Base-by-base conservation (phyloP, 2,888 invertebrate species). In the Euproctis similis region DNA sequence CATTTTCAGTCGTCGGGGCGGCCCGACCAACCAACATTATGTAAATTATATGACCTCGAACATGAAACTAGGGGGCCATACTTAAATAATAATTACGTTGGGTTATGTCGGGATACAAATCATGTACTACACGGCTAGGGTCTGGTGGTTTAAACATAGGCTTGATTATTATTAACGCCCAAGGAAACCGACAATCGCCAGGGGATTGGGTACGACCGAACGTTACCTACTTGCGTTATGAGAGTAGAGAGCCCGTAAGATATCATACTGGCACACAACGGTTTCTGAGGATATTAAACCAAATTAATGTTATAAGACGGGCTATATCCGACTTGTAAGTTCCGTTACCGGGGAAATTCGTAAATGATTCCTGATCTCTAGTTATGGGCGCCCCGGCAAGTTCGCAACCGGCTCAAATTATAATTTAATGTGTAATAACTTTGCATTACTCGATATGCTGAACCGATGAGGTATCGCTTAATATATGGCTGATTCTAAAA, bases 151-250 rank as follows among this genome's bases (percentile, higher is more conserved):
- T 34, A 46, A n/a, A 41, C 54, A 42, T 50, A 40, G 36, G 54
- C 39, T 43, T 50, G n/a, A 57, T 54, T 51, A 51, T 54, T 54
- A 54, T 57, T 51, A 57, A 54, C 54, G 46, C 33, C 25, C 19
- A 35, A 39, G 40, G 39, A 46, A 48, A 43, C 46, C 36, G 36
- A 39, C 38, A 26, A 44, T 41, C 57, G 34, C 55, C 38, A 22
- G 53, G n/a, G 53, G 52, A 46, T 42, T 39, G 44, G 31, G 6
- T 36, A 37, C 34, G 32, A 18, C 40, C 32, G 38, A 44, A 42
- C 39, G 41, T 27, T 27, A 12, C n/a, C n/a, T n/a, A n/a, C 16
- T 28, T 25, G 32, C 38, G 42, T 51, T 46, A 42, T n/a, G n/a
- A n/a, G n/a, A n/a, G n/a, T n/a, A n/a, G n/a, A n/a, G 26, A 36